Conservation (phyloP, 2,113 vertebrate species). For the Parotia lawesii region DNA sequence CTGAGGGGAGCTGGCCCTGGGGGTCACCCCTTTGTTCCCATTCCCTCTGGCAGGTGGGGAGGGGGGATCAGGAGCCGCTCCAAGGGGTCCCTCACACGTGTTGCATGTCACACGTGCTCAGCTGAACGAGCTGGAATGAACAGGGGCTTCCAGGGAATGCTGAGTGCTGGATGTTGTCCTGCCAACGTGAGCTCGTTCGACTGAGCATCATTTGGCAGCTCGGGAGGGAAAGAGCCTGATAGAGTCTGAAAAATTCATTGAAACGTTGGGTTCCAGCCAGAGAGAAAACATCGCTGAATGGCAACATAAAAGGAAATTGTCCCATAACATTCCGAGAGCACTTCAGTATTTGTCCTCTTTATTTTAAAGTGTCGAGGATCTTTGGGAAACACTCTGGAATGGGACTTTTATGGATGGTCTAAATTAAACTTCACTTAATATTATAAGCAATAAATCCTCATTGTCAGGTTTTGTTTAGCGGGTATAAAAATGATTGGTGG, state of each 20-base stretch:
- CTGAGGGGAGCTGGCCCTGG: background rate
- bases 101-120: background rate
- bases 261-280: slow-evolving; percentile 48
- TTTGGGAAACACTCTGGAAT: slow-evolving; percentile 54
- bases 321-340: slow-evolving; percentile 55
- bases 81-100: rapidly evolving
- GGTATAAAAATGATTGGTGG: slow-evolving; percentile 63
- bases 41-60: background rate
- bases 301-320: slow-evolving; percentile 63
- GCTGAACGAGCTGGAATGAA: background rate
- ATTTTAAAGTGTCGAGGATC: slow-evolving; percentile 41
- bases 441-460: slow-evolving; percentile 59
- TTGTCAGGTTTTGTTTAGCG: slow-evolving; percentile 61
- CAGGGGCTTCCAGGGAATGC: background rate
- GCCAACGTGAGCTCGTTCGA: background rate
- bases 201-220: slow-evolving; percentile 33
- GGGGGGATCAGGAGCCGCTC: background rate
- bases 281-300: slow-evolving; percentile 27
- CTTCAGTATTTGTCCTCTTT: slow-evolving; percentile 62
- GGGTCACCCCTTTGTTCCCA: background rate
- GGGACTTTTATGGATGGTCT: slow-evolving; percentile 60
- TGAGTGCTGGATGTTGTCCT: background rate
- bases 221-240: background rate
- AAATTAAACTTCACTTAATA: slow-evolving; percentile 63
- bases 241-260: slow-evolving; percentile 53